phyloP scores from a whole-genome alignment of 2,888 invertebrate species.

The Agrochola lychnidis region DNA sequence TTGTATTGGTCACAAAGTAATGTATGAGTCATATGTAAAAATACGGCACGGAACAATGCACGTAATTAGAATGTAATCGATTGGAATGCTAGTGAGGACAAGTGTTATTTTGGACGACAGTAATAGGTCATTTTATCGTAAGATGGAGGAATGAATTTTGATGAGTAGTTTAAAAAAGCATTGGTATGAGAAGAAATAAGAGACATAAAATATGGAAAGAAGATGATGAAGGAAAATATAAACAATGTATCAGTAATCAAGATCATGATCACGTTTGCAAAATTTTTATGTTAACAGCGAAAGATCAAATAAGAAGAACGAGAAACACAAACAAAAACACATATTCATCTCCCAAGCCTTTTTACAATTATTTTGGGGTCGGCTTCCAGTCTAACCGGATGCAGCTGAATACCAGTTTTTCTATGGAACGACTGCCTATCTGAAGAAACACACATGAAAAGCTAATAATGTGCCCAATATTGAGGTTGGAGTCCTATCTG shows the following conservation, averaged over 20 bases:
- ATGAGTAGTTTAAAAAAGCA: neutral
- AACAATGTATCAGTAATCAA: neutral
- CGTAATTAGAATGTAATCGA: neutral
- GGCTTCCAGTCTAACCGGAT: neutral
- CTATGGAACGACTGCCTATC: neutral
- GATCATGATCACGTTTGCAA: neutral
- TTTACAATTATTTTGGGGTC: neutral
- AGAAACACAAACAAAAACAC: neutral
- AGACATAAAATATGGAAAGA: neutral
- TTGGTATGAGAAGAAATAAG: neutral
- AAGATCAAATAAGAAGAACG: neutral
- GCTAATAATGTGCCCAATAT: neutral
- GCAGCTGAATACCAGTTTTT: neutral
- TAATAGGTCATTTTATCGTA: neutral
- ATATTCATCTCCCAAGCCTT: neutral
- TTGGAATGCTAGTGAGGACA: neutral
- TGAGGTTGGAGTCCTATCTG: neutral
- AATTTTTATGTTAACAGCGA: neutral
- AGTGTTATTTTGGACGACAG: neutral
- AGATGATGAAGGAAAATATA: neutral
- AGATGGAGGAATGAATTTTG: neutral
- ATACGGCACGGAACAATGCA: slow-evolving; percentile 4
- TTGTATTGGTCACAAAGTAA: slow-evolving; percentile 14
- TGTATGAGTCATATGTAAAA: slow-evolving; percentile 24
- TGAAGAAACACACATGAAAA: neutral